Percentiles rank a stretch among this genome's conserved stretches.
phyloP scores from a whole-genome alignment of 2,797 vertebrate genomes.

The Chloroceryle inda region DNA sequence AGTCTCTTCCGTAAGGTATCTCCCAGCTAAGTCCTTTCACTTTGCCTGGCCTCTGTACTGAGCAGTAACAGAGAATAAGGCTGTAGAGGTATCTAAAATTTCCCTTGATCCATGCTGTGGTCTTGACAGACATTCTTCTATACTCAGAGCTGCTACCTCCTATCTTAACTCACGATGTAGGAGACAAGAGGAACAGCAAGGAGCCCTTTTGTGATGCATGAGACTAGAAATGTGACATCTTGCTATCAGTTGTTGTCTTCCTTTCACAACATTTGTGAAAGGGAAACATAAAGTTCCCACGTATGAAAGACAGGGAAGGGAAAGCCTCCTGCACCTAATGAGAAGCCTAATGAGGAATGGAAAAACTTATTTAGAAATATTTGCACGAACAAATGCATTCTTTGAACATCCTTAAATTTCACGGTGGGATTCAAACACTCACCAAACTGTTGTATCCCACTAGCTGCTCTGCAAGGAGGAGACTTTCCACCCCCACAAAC shows the following conservation, averaged over 20 bases:
- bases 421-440: fast-evolving
- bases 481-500: not conserved
- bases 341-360: not conserved
- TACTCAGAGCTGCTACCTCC: not conserved
- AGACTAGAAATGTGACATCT: not conserved
- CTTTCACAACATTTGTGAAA: not conserved
- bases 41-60: not conserved
- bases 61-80: not conserved
- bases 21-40: not conserved
- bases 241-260: not conserved
- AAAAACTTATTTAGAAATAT: not conserved
- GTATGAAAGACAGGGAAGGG: not conserved
- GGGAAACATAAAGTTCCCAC: not conserved
- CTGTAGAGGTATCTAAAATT: not conserved
- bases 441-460: too few species aligned
- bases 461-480: not conserved
- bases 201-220: not conserved
- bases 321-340: not conserved
- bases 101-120: not conserved
- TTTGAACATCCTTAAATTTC: not conserved
- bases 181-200: not conserved
- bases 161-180: not conserved
- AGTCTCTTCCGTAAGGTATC: not conserved
- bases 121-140: not conserved
- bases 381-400: not conserved